Conservation (phyloP, 2,113 vertebrate genomes). For the Scomber colias region DNA sequence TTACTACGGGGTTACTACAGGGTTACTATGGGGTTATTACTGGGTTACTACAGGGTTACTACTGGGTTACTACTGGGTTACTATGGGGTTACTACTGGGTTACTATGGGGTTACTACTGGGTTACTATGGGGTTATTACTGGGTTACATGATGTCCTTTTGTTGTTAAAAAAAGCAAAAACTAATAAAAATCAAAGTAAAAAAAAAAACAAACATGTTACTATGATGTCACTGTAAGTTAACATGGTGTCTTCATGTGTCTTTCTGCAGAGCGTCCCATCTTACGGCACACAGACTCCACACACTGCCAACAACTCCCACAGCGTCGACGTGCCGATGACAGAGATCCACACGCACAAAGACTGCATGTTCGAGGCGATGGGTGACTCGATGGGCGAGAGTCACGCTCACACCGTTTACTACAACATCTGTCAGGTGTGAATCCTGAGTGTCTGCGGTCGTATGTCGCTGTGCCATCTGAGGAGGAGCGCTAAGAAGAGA, state of each 20-base stretch:
- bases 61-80: no score
- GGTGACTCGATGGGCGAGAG: constrained; percentile 72
- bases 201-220: no score
- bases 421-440: constrained; percentile 89
- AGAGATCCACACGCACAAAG: constrained; percentile 79
- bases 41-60: no score
- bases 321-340: constrained; percentile 74
- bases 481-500: neutral
- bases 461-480: constrained; percentile 26
- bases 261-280: constrained; percentile 63
- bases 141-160: no score
- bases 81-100: no score
- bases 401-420: constrained; percentile 82
- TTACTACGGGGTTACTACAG: no score
- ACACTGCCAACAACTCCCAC: constrained; percentile 53
- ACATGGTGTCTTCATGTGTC: neutral
- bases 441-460: neutral
- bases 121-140: no score
- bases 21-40: no score
- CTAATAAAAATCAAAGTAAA: no score
- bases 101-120: no score
- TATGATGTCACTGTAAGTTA: neutral
- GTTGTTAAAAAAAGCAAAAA: no score
- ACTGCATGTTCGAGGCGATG: constrained; percentile 74
- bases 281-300: constrained; percentile 69